Conservation (phyloP, 2,888 invertebrate species). For the Cryptosula pallasiana region DNA sequence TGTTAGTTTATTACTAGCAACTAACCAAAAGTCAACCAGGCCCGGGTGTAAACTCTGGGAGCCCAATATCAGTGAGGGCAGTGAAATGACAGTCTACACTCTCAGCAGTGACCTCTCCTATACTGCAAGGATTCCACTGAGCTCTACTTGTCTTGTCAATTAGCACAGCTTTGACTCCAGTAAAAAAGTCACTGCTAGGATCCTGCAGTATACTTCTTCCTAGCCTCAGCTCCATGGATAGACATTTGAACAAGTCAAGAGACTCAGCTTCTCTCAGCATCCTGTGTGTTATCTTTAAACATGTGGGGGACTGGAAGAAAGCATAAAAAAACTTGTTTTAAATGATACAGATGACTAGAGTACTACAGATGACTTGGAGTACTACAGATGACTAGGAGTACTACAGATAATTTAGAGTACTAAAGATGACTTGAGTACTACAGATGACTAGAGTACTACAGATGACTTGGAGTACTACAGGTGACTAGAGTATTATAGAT, state of each 20-base stretch:
- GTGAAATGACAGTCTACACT: neutral
- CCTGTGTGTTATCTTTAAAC: neutral
- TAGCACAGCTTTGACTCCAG: constrained; percentile 8
- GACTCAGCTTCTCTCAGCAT: neutral
- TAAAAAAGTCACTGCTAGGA: constrained; percentile 6
- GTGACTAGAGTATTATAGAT: too few species aligned
- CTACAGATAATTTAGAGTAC: too few species aligned
- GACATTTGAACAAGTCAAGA: neutral
- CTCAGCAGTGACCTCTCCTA: neutral
- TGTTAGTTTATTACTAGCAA: too few species aligned
- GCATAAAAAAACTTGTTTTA: neutral
- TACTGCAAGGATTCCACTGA: neutral
- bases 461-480: too few species aligned
- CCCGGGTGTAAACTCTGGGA: too few species aligned
- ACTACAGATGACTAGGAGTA: too few species aligned
- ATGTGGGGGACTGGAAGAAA: neutral
- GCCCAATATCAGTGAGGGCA: neutral
- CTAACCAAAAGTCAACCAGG: too few species aligned
- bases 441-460: too few species aligned
- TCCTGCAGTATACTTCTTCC: neutral
- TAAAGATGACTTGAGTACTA: too few species aligned
- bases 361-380: too few species aligned
- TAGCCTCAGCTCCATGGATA: neutral
- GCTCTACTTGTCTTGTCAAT: neutral
- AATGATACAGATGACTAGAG: too few species aligned